Conservation (phyloP, 2,113 vertebrate species). For the Microcebus tavaratra region DNA sequence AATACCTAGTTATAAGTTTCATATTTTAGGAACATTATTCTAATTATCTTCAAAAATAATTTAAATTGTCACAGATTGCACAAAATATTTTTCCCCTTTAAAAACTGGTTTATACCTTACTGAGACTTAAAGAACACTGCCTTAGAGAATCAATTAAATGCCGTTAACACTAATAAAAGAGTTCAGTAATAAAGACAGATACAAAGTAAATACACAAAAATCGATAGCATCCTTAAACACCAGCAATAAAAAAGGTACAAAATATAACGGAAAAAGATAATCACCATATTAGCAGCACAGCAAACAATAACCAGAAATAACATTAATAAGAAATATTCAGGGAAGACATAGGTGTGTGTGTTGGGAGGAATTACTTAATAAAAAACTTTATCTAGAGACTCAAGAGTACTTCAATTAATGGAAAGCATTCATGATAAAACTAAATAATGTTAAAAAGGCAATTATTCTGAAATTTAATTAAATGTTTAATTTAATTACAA, state of each 20-base stretch:
- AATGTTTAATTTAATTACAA: constrained; percentile 53
- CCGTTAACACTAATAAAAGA: constrained; percentile 48
- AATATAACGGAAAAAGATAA: constrained; percentile 61
- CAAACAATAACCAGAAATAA: constrained; percentile 58
- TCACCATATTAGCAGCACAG: constrained; percentile 36
- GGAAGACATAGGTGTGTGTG: background rate
- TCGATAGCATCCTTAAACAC: constrained; percentile 58
- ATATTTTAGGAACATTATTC: too few relatives aligned
- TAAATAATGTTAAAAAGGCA: constrained; percentile 57
- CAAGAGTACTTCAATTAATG: constrained; percentile 4
- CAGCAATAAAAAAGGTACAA: constrained; percentile 53
- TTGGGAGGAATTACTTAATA: background rate
- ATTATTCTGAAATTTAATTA: constrained; percentile 67
- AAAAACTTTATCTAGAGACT: constrained; percentile 46
- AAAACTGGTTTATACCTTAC: too few relatives aligned
- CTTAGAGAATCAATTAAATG: background rate
- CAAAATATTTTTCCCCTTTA: too few relatives aligned
- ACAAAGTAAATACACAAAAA: constrained; percentile 60
- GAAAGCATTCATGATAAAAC: constrained; percentile 24
- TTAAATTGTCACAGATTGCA: too few relatives aligned
- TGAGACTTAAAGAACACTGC: too few relatives aligned
- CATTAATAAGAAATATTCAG: constrained; percentile 51
- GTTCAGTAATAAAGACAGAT: constrained; percentile 58
- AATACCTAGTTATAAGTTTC: too few relatives aligned
- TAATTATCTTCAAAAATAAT: too few relatives aligned